phyloP scores from a whole-genome alignment of 2,888 invertebrate genomes.

The Parelbella ahira region DNA sequence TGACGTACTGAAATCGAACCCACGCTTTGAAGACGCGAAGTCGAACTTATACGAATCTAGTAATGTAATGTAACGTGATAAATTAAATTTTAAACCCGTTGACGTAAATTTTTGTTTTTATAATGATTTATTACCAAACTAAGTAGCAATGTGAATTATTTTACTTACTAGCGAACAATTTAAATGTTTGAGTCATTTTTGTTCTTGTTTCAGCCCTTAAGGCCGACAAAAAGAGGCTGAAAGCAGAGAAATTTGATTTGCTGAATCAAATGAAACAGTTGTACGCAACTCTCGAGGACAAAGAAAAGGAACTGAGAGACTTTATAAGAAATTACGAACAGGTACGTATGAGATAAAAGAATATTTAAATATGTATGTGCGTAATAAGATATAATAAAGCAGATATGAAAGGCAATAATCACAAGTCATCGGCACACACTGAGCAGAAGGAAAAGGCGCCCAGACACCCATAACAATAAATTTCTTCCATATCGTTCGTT shows the following conservation, averaged over 20 bases:
- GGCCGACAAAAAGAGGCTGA: slow-evolving; percentile 93
- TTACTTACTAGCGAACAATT: slow-evolving; percentile 15
- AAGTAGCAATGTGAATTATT: too few relatives aligned
- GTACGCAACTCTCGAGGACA: slow-evolving; percentile 95
- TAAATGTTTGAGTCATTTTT: slow-evolving; percentile 13
- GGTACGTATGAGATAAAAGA: slow-evolving; percentile 56
- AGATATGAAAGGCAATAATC: slow-evolving; percentile 2
- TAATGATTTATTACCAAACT: too few relatives aligned
- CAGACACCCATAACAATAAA: slow-evolving; percentile 22
- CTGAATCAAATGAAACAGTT: slow-evolving; percentile 97
- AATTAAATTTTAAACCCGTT: slow-evolving; percentile 1
- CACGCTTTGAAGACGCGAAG: slow-evolving; percentile 9
- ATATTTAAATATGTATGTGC: too few relatives aligned
- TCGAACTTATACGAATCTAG: too few relatives aligned
- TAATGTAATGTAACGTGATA: too few relatives aligned
- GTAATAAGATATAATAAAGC: not conserved
- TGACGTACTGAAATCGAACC: slow-evolving; percentile 9
- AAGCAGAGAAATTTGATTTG: slow-evolving; percentile 96
- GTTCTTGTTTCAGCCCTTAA: slow-evolving; percentile 84
- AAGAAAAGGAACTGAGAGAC: slow-evolving; percentile 95
- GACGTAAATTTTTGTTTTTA: slow-evolving; percentile 6
- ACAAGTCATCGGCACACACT: slow-evolving; percentile 7
- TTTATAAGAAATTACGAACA: slow-evolving; percentile 97
- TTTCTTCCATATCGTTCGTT: slow-evolving; percentile 18
- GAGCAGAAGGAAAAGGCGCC: slow-evolving; percentile 8